Evolutionary conservation across 2,797 vertebrate genomes (phyloP).

Genomic region (Clarias laeviceps): DNA sequence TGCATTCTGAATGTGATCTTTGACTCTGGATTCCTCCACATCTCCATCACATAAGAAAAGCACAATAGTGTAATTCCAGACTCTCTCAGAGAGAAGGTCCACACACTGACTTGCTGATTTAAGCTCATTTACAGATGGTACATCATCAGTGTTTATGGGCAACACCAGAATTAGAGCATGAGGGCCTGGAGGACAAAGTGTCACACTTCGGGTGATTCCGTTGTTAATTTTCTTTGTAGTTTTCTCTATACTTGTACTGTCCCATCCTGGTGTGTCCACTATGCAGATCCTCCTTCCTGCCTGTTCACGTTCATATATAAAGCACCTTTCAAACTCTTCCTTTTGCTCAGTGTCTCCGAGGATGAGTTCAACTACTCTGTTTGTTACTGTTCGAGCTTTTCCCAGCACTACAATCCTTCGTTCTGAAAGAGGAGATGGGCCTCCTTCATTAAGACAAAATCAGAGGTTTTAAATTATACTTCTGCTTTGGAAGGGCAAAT

Average conservation of each 20-base stretch:
- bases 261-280: conserved; percentile 59
- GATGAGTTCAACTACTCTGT: conserved; percentile 55
- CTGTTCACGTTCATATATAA: background rate
- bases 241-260: background rate
- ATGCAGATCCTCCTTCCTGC: conserved; percentile 26
- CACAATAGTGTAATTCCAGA: conserved; percentile 47
- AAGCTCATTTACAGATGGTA: background rate
- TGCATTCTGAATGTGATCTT: conserved; percentile 17
- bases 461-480: background rate
- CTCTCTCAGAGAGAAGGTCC: conserved; percentile 37
- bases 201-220: conserved; percentile 31
- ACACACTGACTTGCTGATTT: background rate
- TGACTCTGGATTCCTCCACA: background rate
- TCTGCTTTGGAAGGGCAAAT: background rate
- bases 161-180: conserved; percentile 47
- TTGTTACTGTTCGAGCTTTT: conserved; percentile 60
- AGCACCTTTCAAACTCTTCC: conserved; percentile 23
- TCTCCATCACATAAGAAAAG: conserved; percentile 41
- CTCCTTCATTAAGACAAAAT: background rate
- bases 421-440: background rate
- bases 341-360: conserved; percentile 3
- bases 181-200: conserved; percentile 46
- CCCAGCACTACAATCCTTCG: conserved; percentile 60
- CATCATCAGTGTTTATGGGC: background rate
- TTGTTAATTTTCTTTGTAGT: conserved; percentile 10